phyloP scores from a whole-genome alignment of 2,113 vertebrate species.

The Phylloscopus trochilus region DNA sequence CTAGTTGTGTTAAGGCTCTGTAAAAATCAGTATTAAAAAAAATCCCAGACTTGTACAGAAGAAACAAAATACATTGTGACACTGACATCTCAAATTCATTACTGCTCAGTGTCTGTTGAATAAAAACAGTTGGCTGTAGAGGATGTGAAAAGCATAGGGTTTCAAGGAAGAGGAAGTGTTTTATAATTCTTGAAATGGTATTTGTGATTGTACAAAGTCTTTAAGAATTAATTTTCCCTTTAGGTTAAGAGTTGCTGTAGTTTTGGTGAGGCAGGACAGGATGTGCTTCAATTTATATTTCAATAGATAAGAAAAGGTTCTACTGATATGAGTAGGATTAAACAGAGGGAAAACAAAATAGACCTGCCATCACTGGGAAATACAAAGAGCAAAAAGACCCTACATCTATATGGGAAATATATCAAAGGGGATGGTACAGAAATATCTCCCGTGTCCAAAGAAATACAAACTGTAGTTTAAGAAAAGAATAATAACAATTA shows the following conservation, averaged over 20 bases:
- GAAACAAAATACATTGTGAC: neutral
- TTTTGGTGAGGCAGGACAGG: neutral
- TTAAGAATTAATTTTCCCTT: neutral
- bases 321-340: neutral
- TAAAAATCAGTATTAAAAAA: neutral
- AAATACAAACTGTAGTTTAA: neutral
- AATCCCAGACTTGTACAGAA: neutral
- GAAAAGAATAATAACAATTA: neutral
- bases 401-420: neutral
- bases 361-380: neutral
- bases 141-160: neutral
- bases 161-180: neutral
- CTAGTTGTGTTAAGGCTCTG: neutral
- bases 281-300: neutral
- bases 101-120: neutral
- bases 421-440: neutral
- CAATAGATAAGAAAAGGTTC: neutral
- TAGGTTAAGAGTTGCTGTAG: neutral
- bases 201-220: neutral
- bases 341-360: neutral
- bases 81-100: neutral
- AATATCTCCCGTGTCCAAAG: neutral
- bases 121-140: neutral
- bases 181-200: neutral
- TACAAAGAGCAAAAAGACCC: neutral